Conservation (phyloP, 2,888 invertebrate species). For the Lypha dubia region DNA sequence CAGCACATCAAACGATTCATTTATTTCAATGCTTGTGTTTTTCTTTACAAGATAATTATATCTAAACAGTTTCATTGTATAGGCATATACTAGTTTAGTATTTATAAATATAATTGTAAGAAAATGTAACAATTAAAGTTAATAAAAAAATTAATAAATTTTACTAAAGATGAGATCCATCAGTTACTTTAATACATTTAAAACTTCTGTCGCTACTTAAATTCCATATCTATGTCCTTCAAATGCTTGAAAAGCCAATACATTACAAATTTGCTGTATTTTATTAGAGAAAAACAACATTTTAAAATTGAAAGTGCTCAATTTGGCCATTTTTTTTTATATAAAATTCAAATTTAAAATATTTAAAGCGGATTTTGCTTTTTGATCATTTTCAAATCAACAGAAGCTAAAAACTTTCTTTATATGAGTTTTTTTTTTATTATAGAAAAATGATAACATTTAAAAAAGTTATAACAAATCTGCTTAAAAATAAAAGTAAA, state of each 20-base stretch:
- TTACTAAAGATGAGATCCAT: slow-evolving; percentile 54
- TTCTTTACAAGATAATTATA: too few relatives aligned
- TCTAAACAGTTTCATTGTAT: too few relatives aligned
- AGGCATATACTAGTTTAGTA: too few relatives aligned
- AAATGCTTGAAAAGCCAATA: slow-evolving; percentile 23
- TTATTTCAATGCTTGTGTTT: too few relatives aligned
- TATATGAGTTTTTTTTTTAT: slow-evolving; percentile 11
- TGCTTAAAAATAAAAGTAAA: slow-evolving; percentile 56
- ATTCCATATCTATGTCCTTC: background rate
- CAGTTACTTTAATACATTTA: slow-evolving; percentile 46
- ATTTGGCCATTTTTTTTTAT: slow-evolving; percentile 50
- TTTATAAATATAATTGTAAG: too few relatives aligned
- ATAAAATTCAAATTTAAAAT: background rate
- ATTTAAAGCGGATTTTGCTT: too few relatives aligned
- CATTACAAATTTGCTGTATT: background rate
- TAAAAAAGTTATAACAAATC: slow-evolving; percentile 19
- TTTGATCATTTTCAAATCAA: slow-evolving; percentile 2
- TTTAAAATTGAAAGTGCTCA: slow-evolving; percentile 56
- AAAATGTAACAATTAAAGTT: background rate
- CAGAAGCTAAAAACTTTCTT: slow-evolving; percentile 53
- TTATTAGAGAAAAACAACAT: background rate
- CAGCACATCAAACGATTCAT: too few relatives aligned
- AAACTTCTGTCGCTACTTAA: background rate
- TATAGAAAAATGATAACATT: slow-evolving; percentile 49
- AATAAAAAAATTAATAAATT: background rate